Evolutionary conservation across 2,888 invertebrate genomes (phyloP).

Genomic region (Pseudanteris insignis): DNA sequence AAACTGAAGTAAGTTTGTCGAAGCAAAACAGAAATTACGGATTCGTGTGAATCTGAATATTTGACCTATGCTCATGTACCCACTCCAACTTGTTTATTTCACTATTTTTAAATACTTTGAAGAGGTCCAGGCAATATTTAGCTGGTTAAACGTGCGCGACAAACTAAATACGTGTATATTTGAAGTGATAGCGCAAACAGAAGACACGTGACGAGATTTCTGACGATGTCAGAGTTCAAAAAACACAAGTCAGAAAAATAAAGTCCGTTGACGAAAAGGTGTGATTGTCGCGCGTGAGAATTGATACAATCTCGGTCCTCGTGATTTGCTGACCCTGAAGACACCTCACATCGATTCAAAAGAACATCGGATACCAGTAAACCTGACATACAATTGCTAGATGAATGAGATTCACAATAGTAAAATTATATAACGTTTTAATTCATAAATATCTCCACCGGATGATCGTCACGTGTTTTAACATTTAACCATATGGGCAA

Average conservation of each 20-base stretch:
- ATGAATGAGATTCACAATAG: constrained; percentile 25
- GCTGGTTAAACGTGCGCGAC: constrained; percentile 3
- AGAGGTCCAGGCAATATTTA: constrained; percentile 26
- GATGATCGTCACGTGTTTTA: constrained; percentile 7
- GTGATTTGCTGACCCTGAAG: constrained; percentile 27
- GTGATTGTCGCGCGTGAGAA: constrained; percentile 3
- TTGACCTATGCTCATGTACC: constrained; percentile 38
- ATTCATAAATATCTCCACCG: background rate
- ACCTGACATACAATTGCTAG: constrained; percentile 9
- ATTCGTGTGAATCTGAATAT: constrained; percentile 24
- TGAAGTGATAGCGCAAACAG: constrained; percentile 6
- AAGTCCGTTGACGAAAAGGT: constrained; percentile 11
- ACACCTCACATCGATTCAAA: constrained; percentile 17
- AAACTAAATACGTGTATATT: constrained; percentile 8
- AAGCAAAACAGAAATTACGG: constrained; percentile 11
- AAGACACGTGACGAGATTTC: constrained; percentile 19
- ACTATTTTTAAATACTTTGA: constrained; percentile 35
- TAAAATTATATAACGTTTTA: constrained; percentile 21
- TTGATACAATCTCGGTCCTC: constrained; percentile 25
- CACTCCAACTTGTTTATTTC: constrained; percentile 22
- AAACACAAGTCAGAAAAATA: constrained; percentile 12
- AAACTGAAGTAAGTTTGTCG: constrained; percentile 14
- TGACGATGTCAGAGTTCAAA: constrained; percentile 16
- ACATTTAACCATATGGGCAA: background rate
- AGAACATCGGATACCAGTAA: constrained; percentile 7